Evolutionary conservation across 92 coral and sea anemone species (phyloP).

Genomic region (Phymanthus crucifer): DNA sequence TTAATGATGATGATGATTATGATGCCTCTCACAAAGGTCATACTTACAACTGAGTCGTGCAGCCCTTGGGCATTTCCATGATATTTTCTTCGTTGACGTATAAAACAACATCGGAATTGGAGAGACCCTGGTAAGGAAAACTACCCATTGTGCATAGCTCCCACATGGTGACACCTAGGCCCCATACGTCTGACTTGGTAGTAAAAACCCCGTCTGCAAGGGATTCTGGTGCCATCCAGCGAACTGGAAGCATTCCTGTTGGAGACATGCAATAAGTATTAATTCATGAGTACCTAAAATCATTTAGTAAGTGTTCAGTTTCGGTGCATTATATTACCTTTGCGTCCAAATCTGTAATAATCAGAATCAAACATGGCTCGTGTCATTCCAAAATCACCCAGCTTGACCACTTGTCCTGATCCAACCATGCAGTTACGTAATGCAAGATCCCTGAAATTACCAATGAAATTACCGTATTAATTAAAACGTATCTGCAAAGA

Average conservation of each 20-base stretch:
- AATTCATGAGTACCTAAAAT: background rate
- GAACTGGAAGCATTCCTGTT: constrained; percentile 83
- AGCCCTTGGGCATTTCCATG: constrained; percentile 67
- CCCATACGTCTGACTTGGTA: constrained; percentile 87
- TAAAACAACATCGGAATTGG: constrained; percentile 70
- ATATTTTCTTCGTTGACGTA: constrained; percentile 55
- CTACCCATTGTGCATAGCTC: constrained; percentile 84
- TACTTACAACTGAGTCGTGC: constrained; percentile 68
- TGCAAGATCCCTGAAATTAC: constrained; percentile 64
- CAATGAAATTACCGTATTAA: background rate
- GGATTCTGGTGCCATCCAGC: constrained; percentile 96
- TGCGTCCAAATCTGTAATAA: constrained; percentile 87
- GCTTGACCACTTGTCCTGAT: constrained; percentile 80
- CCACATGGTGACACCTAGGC: constrained; percentile 85
- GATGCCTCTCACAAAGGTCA: background rate
- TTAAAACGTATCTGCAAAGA: too few relatives aligned
- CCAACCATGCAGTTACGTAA: constrained; percentile 90
- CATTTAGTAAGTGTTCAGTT: background rate
- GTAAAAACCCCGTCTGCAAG: constrained; percentile 86
- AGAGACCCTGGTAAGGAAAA: constrained; percentile 86
- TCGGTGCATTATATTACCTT: constrained; percentile 43
- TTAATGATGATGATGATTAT: too few relatives aligned
- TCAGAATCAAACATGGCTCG: constrained; percentile 91
- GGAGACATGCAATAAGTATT: background rate
- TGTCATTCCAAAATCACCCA: constrained; percentile 89